Percentiles rank a stretch among this genome's conserved stretches.
These are phyloP conservation scores for Elachura formosa DNA, from an alignment of 2,113 vertebrate genomes.

Conservation along the genomic window DNA sequence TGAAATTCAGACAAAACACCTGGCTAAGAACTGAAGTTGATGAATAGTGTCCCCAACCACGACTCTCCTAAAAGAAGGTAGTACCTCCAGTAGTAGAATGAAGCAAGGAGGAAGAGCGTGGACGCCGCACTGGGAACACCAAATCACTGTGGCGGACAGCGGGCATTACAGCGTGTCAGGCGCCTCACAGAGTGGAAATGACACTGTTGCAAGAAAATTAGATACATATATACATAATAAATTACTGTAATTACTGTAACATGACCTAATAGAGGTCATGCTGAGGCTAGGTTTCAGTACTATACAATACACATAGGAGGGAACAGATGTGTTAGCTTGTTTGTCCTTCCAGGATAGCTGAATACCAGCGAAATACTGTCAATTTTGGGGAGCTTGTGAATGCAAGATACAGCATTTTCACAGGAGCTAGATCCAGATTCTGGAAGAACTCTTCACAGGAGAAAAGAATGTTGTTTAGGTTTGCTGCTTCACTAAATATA, in stretches of 20 bases:
- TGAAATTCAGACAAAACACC: not conserved
- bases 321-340: not conserved
- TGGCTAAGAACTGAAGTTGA: not conserved
- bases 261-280: not conserved
- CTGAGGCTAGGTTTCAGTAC: not conserved
- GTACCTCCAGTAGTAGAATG: too few species aligned
- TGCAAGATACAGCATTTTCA: not conserved
- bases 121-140: not conserved
- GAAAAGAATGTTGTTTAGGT: constrained; percentile 36
- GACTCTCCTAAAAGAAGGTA: not conserved
- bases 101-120: fast-evolving
- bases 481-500: constrained; percentile 14
- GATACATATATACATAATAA: not conserved
- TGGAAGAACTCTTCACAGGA: constrained; percentile 10
- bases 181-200: not conserved
- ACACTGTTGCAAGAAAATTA: not conserved
- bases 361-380: not conserved
- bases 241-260: too few species aligned
- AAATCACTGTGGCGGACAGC: not conserved
- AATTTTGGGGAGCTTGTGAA: not conserved
- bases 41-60: not conserved
- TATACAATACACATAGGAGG: not conserved
- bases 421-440: not conserved
- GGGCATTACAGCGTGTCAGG: not conserved
- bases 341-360: not conserved